These are phyloP conservation scores for Parazoanthus atlanticus DNA, from an alignment of 92 coral and sea anemone species.

Conservation along the genomic window DNA sequence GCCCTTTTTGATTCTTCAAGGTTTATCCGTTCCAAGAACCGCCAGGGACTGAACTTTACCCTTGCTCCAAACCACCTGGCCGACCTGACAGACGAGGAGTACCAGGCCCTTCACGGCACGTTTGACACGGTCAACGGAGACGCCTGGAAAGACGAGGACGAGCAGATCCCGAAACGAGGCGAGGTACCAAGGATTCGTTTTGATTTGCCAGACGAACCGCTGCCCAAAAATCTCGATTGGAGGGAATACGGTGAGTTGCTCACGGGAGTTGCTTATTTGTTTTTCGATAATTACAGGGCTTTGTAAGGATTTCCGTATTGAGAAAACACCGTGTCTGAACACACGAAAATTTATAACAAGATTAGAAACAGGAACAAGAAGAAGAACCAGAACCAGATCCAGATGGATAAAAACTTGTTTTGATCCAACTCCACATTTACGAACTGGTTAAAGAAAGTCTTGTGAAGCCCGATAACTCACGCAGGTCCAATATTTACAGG, in stretches of 20 bases:
- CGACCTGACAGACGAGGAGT: constrained; percentile 53
- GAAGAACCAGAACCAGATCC: too few species aligned
- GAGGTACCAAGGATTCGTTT: constrained; percentile 52
- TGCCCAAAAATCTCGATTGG: constrained; percentile 60
- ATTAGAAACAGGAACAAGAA: too few species aligned
- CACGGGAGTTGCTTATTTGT: too few species aligned
- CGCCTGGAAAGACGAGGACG: constrained; percentile 32
- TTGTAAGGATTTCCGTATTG: too few species aligned
- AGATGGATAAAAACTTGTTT: too few species aligned
- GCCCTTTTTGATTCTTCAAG: constrained; percentile 8
- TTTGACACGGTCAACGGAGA: constrained; percentile 48
- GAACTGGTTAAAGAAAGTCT: background rate
- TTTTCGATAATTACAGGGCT: too few species aligned
- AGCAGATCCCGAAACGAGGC: constrained; percentile 56
- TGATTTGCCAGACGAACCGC: constrained; percentile 45
- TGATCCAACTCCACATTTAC: too few species aligned
- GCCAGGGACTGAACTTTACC: constrained; percentile 52
- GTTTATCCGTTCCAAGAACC: constrained; percentile 56
- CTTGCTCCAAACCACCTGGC: constrained; percentile 56
- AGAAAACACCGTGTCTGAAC: too few species aligned
- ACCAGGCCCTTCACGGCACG: constrained; percentile 43
- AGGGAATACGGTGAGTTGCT: constrained; percentile 52
- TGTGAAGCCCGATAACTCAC: background rate
- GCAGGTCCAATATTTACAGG: constrained; percentile 5
- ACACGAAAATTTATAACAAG: too few species aligned